Conservation (phyloP, 2,888 invertebrate species). For the Drosophila hawaiiensis region DNA sequence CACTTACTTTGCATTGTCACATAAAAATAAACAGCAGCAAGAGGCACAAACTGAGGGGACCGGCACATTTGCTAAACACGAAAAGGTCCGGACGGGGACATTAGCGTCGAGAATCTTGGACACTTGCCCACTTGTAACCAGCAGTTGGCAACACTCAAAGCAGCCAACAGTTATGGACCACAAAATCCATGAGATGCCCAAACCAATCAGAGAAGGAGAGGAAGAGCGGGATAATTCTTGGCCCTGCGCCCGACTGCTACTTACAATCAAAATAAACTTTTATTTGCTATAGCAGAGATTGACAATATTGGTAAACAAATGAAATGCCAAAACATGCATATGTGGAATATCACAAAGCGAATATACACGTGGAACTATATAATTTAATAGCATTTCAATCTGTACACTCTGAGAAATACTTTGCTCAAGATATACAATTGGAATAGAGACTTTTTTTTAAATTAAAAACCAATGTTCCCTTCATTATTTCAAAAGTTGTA, state of each 20-base stretch:
- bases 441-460: not conserved
- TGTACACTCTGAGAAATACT: not conserved
- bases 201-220: slow-evolving; percentile 5
- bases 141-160: slow-evolving; percentile 33
- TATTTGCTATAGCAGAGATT: slow-evolving; percentile 56
- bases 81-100: slow-evolving; percentile 66
- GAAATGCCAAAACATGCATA: slow-evolving; percentile 28
- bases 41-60: slow-evolving; percentile 14
- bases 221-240: slow-evolving; percentile 34
- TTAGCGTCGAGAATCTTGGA: slow-evolving; percentile 65
- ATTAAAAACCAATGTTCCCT: not conserved
- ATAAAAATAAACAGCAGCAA: slow-evolving; percentile 70
- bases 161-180: slow-evolving; percentile 66
- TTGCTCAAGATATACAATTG: not conserved
- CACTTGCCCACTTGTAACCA: slow-evolving; percentile 61
- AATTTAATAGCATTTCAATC: not conserved
- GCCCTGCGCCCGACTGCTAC: slow-evolving; percentile 37
- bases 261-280: slow-evolving; percentile 74
- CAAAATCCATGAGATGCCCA: slow-evolving; percentile 44
- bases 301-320: slow-evolving; percentile 44
- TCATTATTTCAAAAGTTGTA: not conserved
- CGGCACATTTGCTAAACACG: slow-evolving; percentile 15
- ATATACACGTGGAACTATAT: not conserved
- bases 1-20: slow-evolving; percentile 77
- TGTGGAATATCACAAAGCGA: slow-evolving; percentile 22